Evolutionary conservation across 2,888 invertebrate genomes (phyloP).

Genomic region (Synergus gifuensis): DNA sequence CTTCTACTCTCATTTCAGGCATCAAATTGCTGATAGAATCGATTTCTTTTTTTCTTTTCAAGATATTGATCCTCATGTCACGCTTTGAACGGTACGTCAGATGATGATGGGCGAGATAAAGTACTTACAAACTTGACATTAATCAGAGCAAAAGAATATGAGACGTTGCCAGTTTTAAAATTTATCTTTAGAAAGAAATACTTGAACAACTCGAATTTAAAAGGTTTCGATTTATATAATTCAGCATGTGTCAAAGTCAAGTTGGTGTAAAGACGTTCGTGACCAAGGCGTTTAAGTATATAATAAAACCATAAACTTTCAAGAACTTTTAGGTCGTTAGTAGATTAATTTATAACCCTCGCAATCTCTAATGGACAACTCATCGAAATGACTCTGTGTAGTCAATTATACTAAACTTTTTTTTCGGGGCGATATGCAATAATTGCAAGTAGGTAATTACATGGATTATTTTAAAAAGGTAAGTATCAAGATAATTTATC

Average conservation of each 20-base stretch:
- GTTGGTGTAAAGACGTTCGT: not conserved
- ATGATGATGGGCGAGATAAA: conserved; percentile 1
- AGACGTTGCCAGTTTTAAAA: not conserved
- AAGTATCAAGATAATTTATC: conserved; percentile 51
- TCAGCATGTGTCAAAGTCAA: not conserved
- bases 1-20: conserved; percentile 39
- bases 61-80: conserved; percentile 36
- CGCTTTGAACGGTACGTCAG: conserved; percentile 11
- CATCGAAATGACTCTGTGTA: not conserved
- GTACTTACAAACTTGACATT: not conserved
- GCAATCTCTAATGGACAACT: conserved; percentile 16
- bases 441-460: conserved; percentile 43
- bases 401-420: conserved; percentile 9
- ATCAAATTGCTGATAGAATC: conserved; percentile 41
- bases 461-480: conserved; percentile 42
- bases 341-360: conserved; percentile 32
- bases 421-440: conserved; percentile 5
- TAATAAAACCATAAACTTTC: conserved; percentile 25
- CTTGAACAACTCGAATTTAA: too few relatives aligned
- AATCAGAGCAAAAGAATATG: not conserved
- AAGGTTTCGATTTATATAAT: not conserved
- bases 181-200: not conserved
- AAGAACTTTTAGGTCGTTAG: conserved; percentile 28
- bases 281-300: not conserved
- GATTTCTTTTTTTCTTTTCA: conserved; percentile 29